Base-by-base conservation (phyloP, 2,888 invertebrate genomes). In the Platerodrilus igneus region DNA sequence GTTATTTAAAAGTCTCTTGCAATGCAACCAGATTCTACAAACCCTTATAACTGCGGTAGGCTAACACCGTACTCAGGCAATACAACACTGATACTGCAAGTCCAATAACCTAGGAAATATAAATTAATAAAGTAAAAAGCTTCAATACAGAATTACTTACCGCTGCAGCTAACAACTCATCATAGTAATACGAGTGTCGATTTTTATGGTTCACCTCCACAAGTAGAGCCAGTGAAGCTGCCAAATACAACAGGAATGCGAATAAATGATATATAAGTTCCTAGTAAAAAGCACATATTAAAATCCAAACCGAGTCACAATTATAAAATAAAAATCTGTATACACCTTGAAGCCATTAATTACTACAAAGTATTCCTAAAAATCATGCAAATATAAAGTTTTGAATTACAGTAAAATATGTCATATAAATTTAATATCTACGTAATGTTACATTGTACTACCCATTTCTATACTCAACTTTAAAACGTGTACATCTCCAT, bases 201-300 rank as follows among this genome's bases (percentile, higher is more conserved):
- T 68, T 73, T 52, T 66, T 63, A 40, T 75, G 72, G 51, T 78
- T 78, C 8, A 86, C 72, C 60, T 81, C 76, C 26, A 86, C 74
- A 8, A 89, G 60, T 19, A 88, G 72, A 1, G 79, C 76, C 28
- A 84, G 63, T 4, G 84, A 80, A 3, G 86, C 83, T 33, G 81
- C 77, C 30, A 90, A 63, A 51, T 86, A 76, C 37, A 90, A 67
- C 36, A 86, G 70, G 53, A 80, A 85, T 2, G 82, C 89, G 41
- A 86, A 68, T 4, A 79, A 74, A 55, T 91, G 90, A 59, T 86
- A 91, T 46, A 90, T 73, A 36, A 88, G 75, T 74, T 90, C 89
- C 90, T 90, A 69, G 26, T 77, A 41, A 43, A 18, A 39, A 39
- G 33, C 20, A 29, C 10, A 10, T 21, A 22, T 3, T 2, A 13